Percentiles rank a stretch among this genome's conserved stretches.
Evolutionary conservation across 2,113 vertebrate species (phyloP).

Genomic region (Rattus norvegicus): GRCr8 NC_086032.1:7921001-7921500

Average conservation of each 20-base stretch:
- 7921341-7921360: neutral
- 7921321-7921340: neutral
- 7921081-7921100: neutral
- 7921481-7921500: neutral
- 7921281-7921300: neutral
- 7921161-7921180: neutral
- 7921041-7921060: neutral
- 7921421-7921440: too few species aligned
- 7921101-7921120: neutral
- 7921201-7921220: neutral
- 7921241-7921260: neutral
- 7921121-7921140: neutral
- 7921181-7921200: neutral
- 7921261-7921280: neutral
- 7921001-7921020: neutral
- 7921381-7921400: neutral
- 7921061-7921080: neutral
- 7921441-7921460: neutral
- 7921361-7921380: too few species aligned
- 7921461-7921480: neutral
- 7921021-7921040: neutral
- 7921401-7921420: neutral
- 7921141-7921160: neutral
- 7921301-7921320: neutral
- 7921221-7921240: neutral